Base-by-base conservation (phyloP, 1,140 invertebrate species). In the Probaryconus sp. region DNA sequence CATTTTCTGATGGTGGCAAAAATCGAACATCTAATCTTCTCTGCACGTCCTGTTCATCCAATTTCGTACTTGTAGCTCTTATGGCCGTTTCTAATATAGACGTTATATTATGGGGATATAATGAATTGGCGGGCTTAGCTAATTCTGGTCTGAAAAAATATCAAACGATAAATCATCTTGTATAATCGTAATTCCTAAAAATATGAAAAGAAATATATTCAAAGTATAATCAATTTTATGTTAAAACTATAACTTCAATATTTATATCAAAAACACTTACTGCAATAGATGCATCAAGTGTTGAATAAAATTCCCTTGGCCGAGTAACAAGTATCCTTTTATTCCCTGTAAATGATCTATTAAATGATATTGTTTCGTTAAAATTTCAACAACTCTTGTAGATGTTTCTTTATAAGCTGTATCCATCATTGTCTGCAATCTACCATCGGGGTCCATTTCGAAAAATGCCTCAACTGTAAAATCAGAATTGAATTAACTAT, bases 301-400 rank as follows among this genome's bases (percentile, higher is more conserved):
- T 79, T 95, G 91, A 76, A 98, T 96, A 84, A 98, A 98, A 88
- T 99, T 97, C 5, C 97, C 97, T 89, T 98, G 97, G 9, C 96
- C 96, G 2, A 98, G 90, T 18, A 99, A 88, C 67, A 99, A 89
- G 87, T 98, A 99, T 47, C 94, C 91, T 67, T 96, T 91, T 83
- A 98, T 92, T 3, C 95, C 97, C 73, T 95, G 93, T 28, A 99
- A 89, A 89, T 99, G 97, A 84, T 96, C 94, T 78, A 97, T 90
- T 33, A 98, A 90, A 76, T 96, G 94, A 88, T 96, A 97, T 64
- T 96, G 93, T 65, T 93, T 91, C 56, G 93, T 92, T 53, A 98
- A 90, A 56, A 97, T 92, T 77, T 96, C 93, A 48, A 98, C 89
- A 17, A 98, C 93, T 77, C 95, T 92, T 45, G 91, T 90, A 5